These are phyloP conservation scores for Oryzias dopingdopingensis DNA, from an alignment of 2,797 vertebrate genomes.

Conservation along the genomic window DNA sequence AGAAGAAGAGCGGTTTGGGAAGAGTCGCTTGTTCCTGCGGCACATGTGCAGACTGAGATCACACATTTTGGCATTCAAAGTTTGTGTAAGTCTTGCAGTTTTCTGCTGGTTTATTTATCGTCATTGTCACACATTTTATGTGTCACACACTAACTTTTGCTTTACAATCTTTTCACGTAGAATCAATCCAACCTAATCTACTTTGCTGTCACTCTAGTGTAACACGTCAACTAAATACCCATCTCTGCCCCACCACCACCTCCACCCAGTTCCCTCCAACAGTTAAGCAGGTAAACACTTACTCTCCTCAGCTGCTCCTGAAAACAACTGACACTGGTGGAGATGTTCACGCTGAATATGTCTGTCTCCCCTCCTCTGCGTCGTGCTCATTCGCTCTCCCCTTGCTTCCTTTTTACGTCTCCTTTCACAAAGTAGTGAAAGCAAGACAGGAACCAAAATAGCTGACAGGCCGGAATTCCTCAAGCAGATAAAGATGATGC, in stretches of 20 bases:
- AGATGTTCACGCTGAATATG: conserved; percentile 29
- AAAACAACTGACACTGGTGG: conserved; percentile 51
- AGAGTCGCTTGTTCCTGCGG: conserved; percentile 38
- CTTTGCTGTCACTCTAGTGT: conserved; percentile 2
- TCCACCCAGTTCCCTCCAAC: conserved; percentile 19
- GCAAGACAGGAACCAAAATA: conserved; percentile 70
- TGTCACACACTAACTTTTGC: neutral
- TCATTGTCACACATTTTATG: conserved; percentile 2
- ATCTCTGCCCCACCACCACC: neutral
- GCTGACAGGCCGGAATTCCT: conserved; percentile 66
- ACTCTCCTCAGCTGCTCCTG: conserved; percentile 62
- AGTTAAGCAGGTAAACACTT: conserved; percentile 60
- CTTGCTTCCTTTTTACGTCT: conserved; percentile 81
- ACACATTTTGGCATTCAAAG: no score
- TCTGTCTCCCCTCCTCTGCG: conserved; percentile 41
- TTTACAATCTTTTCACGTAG: neutral
- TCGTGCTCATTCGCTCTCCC: conserved; percentile 55
- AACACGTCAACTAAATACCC: conserved; percentile 12
- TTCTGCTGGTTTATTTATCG: neutral
- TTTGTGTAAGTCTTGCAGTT: no score
- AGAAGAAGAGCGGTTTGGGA: conserved; percentile 43
- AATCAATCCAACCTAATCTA: neutral
- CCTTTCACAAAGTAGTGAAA: conserved; percentile 87
- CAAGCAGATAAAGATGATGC: conserved; percentile 25
- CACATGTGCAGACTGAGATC: conserved; percentile 30